Base-by-base conservation (phyloP, 2,113 vertebrate species). In the Chinchilla lanigera region DNA sequence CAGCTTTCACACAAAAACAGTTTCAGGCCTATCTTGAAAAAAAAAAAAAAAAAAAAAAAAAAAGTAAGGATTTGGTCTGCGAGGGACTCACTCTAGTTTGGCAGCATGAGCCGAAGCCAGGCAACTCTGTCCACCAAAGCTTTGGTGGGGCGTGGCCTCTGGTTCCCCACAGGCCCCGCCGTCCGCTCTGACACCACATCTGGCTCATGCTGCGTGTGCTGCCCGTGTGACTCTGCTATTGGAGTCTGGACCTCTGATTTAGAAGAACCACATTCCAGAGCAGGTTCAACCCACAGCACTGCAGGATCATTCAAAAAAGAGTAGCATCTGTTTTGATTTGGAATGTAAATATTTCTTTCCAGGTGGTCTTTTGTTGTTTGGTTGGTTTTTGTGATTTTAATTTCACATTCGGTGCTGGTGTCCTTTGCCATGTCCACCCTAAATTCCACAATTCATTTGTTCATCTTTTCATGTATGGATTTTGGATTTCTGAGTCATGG, bases 401-500 rank as follows among this genome's bases (percentile, higher is more conserved):
- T 33, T 50, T 71, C 24, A 71, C 20, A 12, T 38, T 92, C 13
- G 24, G 12, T 86, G 77, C 54, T 33, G 30, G 33, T 47, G 11
- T 26, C 80, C 69, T 85, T 26, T 65, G 75, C 63, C 60, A 20
- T 3, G 16, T 77, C 24, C 41, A 77, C 67, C 47, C 33, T 11
- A 30, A 86, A 47, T 38, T 19, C 5, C 1, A 22, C 3, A 65
- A 28, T 47, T n/a, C 7, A 82, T 33, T 17, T 77, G 83, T 93
- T 60, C 20, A 7, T 67, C 77, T 88, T 95, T 61, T 91, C 7
- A 1, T 44, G 38, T 83, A 61, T 71, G 75, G 28, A 16, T 13
- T 94, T 71, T 88, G 61, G 67, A 89, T 89, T 82, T 96, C 78
- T 61, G 54, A 89, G 77, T 86, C 78, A 81, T 4, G 7, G 78